Evolutionary conservation across 2,113 vertebrate species (phyloP).

Genomic region (Arizona elegans): DNA sequence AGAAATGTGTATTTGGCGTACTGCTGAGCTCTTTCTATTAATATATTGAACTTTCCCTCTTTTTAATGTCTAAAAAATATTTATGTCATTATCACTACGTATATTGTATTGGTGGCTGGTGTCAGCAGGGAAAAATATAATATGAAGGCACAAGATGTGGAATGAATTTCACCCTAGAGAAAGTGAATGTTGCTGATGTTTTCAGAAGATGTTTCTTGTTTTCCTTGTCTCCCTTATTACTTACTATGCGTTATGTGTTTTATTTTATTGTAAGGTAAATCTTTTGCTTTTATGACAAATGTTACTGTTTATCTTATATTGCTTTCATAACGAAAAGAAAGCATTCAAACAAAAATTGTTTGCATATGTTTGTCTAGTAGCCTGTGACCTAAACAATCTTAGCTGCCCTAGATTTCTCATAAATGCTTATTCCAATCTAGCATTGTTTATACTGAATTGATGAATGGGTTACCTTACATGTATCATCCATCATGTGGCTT

Average conservation of each 20-base stretch:
- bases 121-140: background rate
- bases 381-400: background rate
- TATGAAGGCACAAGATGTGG: background rate
- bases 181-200: background rate
- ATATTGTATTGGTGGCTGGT: background rate
- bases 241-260: background rate
- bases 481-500: background rate
- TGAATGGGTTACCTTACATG: background rate
- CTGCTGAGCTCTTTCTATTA: background rate
- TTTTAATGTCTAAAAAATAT: background rate
- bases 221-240: background rate
- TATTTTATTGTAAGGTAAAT: background rate
- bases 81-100: background rate
- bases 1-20: background rate
- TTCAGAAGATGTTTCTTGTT: background rate
- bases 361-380: background rate
- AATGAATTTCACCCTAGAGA: background rate
- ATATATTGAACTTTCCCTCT: background rate
- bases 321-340: background rate
- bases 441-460: slow-evolving; percentile 6
- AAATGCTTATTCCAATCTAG: background rate
- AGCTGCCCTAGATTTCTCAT: background rate
- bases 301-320: background rate
- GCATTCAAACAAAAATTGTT: background rate
- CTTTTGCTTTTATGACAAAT: background rate